Evolutionary conservation across 1,140 invertebrate species (phyloP).

Genomic region (Cylas formicarius): DNA sequence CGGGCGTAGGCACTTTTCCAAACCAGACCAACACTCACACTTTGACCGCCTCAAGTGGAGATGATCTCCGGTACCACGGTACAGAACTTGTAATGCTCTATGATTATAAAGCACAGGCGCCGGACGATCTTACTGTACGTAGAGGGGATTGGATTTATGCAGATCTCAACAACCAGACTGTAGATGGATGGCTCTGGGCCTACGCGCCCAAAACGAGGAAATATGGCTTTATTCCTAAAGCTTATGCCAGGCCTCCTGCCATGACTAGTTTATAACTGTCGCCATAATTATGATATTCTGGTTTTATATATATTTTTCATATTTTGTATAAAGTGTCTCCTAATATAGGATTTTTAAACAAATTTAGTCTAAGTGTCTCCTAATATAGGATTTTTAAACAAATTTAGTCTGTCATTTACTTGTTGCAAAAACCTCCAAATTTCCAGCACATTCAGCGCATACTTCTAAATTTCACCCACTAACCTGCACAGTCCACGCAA

Average conservation of each 20-base stretch:
- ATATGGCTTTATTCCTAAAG: slow-evolving; percentile 92
- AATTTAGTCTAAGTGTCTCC: no score
- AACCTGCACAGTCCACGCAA: no score
- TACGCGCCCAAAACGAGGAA: slow-evolving; percentile 86
- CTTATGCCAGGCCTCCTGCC: slow-evolving; percentile 85
- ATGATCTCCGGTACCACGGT: slow-evolving; percentile 67
- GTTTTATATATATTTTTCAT: slow-evolving; percentile 1
- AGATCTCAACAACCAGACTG: slow-evolving; percentile 85
- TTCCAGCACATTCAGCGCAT: no score
- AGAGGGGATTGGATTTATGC: slow-evolving; percentile 92
- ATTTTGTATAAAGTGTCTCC: slow-evolving; percentile 5
- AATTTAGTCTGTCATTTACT: no score
- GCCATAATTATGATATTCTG: not conserved
- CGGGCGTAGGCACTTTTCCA: slow-evolving; percentile 37
- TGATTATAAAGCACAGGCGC: slow-evolving; percentile 90
- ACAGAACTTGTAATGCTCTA: slow-evolving; percentile 90
- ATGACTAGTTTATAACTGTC: slow-evolving; percentile 74
- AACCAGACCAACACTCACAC: slow-evolving; percentile 29
- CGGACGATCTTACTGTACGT: slow-evolving; percentile 82
- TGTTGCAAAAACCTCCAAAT: no score
- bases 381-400: no score
- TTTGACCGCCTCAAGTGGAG: slow-evolving; percentile 36
- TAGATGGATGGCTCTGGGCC: slow-evolving; percentile 92
- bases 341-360: slow-evolving; percentile 1
- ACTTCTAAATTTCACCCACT: no score